Evolutionary conservation across 2,888 invertebrate species (phyloP).

Genomic region (Noctua janthe): DNA sequence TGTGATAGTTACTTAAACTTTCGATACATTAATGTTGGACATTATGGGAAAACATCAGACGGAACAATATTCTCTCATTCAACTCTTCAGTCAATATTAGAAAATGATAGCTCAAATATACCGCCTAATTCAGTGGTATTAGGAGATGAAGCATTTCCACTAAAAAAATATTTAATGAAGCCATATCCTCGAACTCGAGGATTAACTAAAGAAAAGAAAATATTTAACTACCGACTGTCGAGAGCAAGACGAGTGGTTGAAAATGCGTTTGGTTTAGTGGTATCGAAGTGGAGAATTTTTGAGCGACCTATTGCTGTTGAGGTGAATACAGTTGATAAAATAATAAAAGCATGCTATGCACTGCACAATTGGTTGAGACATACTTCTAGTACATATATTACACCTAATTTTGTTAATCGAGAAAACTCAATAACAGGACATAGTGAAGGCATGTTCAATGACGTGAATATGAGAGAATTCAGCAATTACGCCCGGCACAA

Average conservation of each 20-base stretch:
- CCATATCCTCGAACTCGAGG: constrained; percentile 36
- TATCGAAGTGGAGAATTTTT: constrained; percentile 37
- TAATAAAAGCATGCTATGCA: constrained; percentile 39
- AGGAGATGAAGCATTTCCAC: constrained; percentile 44
- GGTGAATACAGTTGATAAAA: constrained; percentile 40
- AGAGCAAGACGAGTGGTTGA: constrained; percentile 49
- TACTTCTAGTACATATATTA: constrained; percentile 15
- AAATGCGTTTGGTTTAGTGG: constrained; percentile 49
- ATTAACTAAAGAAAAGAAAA: constrained; percentile 40
- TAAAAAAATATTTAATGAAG: constrained; percentile 44
- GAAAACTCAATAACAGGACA: constrained; percentile 41
- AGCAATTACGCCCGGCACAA: constrained; percentile 47
- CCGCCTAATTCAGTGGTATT: constrained; percentile 45
- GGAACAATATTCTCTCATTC: constrained; percentile 48
- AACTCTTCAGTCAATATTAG: constrained; percentile 51
- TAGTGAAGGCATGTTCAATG: constrained; percentile 46
- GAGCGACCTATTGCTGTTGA: constrained; percentile 38
- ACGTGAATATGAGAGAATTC: constrained; percentile 48
- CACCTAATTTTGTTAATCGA: constrained; percentile 39
- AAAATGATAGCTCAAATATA: constrained; percentile 47
- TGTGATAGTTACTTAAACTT: constrained; percentile 47
- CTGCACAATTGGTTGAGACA: constrained; percentile 28
- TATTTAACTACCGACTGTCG: constrained; percentile 43
- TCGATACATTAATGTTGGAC: constrained; percentile 50
- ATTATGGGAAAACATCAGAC: constrained; percentile 48